Evolutionary conservation across 2,113 vertebrate genomes (phyloP), one percentile per base, ranked within the genome.

Genomic region (Mesembrinibis cayennensis): DNA sequence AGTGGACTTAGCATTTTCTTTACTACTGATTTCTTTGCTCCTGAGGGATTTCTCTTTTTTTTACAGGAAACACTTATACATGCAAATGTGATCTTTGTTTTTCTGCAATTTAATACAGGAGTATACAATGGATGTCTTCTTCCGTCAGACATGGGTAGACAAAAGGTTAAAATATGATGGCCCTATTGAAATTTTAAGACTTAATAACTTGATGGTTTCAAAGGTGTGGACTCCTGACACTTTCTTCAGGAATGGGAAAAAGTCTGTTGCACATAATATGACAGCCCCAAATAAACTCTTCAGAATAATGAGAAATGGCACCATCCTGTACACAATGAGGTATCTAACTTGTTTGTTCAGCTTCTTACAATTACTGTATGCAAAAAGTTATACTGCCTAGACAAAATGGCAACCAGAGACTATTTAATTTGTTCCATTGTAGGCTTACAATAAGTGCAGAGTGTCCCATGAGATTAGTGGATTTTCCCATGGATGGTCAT

Each of bases 181-280:
- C 7, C 99, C 99, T 1, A 98, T 99, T 90, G 99, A 99, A 98
- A 99, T 99, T 97, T 97, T 99, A 89, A 98, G 99, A 87, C 98
- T 99, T 77, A 99, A 99, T 97, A 99, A 99, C 97, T 98, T 99
- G 97, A 99, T 99, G 99, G 99, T 99, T 97, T 99, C 99, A 2
- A 99, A 99, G 97, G 99, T 99, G 55, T 99, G 99, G 99, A 99
- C 99, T n/a, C 99, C 99, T 20, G 99, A 99, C 95, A 99, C 99
- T 70, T 99, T 99, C 98, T 99, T 99, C 98, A 99, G 99, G 95
- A 99, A 99, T 47, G 99, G 99, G 59, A 99, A 99, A 98, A 99
- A 98, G 97, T 99, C 99, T 17, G 99, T 99, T 42, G 99, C 99
- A 56, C 99, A 99, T 98, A 99, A 99, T 96, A 99, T 99, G 99